Base-by-base conservation (phyloP, 2,797 vertebrate species). In the Oceanodroma leucorhoa region DNA sequence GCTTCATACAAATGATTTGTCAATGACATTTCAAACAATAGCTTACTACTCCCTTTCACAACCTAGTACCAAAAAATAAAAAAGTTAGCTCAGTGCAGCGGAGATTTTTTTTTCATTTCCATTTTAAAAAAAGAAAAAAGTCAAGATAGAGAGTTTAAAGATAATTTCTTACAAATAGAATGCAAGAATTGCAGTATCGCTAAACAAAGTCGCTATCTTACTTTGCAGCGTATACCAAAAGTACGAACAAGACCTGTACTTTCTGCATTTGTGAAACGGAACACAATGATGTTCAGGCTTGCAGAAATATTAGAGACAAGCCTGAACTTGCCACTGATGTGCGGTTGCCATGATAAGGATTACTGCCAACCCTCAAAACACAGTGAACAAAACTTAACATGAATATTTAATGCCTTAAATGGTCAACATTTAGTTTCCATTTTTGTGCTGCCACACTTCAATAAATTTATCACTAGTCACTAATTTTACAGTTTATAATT, bases 271-370 rank as follows among this genome's bases (percentile, higher is more conserved):
- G 54, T 78, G 46, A 94, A 91, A 66, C 69, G 5, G 45, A 67
- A 66, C 8, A 18, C 65, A 82, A 4, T 10, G 45, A 50, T 91
- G 77, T 87, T 90, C 65, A 54, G 84, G 70, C 48, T 53, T 29
- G 50, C 70, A 93, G 89, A 64, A 70, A 38, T 27, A 71, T 46
- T 66, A 78, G 70, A 61, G 96, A 97, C 98, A 98, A 97, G 98
- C 93, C 97, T 91, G 46, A 96, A 97, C 98, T 95, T 96, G 98
- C 86, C 89, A 66, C 70, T 51, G 77, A 65, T 64, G 70, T 90
- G 87, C 5, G 90, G 97, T 96, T 98, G 95, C 97, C 89, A 96
- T 2, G 95, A 96, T 90, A 91, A 95, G 94, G 71, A 86, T 87
- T 83, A 53, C 43, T 45, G 51, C 75, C 84, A 87, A 67, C 69